phyloP scores from a whole-genome alignment of 2,797 vertebrate species.

The Cyclura pinguis region DNA sequence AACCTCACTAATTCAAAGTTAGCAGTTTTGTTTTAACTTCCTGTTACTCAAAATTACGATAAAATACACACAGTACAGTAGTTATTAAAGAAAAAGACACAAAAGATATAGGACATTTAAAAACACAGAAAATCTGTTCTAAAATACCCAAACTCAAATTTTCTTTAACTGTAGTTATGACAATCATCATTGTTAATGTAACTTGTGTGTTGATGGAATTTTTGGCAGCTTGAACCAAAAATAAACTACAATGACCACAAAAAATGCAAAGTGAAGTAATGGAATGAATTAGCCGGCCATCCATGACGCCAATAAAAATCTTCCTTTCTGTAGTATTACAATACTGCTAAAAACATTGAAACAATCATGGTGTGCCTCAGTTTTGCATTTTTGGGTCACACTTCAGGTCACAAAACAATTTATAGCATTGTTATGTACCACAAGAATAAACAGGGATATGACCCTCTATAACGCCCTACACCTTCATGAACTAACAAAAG shows the following conservation, averaged over 20 bases:
- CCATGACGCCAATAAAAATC: slow-evolving; percentile 35
- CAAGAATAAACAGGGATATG: not conserved
- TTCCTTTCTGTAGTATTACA: slow-evolving; percentile 34
- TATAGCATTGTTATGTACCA: not conserved
- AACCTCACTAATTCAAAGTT: slow-evolving; percentile 39
- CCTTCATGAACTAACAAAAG: slow-evolving; percentile 18
- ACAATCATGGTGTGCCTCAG: not conserved
- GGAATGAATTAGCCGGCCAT: slow-evolving; percentile 48
- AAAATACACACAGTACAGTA: not conserved
- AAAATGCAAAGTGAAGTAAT: slow-evolving; percentile 49
- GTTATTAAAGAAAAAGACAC: not conserved
- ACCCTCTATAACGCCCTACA: not conserved
- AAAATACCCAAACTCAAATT: slow-evolving; percentile 3
- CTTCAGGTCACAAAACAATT: slow-evolving; percentile 6
- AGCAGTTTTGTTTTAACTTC: slow-evolving; percentile 2
- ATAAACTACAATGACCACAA: slow-evolving; percentile 55
- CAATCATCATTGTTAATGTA: slow-evolving; percentile 3
- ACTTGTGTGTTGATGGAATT: slow-evolving; percentile 47
- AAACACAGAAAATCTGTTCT: not conserved
- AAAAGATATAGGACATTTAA: too few species aligned
- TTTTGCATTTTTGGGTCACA: not conserved
- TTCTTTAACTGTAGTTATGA: slow-evolving; percentile 20
- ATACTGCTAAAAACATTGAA: slow-evolving; percentile 44
- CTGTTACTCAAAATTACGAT: slow-evolving; percentile 11
- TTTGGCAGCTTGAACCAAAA: slow-evolving; percentile 37